Conservation (phyloP, 2,113 vertebrate species). For the Brachyhypopomus occidentalis region DNA sequence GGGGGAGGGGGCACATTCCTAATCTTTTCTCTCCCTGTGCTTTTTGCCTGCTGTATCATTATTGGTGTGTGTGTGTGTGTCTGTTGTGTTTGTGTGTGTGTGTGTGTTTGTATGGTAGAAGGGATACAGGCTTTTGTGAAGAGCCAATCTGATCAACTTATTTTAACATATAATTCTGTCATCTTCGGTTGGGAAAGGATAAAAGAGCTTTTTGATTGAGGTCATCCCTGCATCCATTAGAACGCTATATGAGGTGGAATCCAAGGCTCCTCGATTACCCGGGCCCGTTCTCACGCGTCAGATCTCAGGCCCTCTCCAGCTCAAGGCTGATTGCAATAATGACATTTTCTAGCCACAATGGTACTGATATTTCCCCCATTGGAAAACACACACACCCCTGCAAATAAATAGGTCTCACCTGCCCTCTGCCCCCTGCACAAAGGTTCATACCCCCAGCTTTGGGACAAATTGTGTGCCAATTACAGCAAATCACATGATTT, state of each 20-base stretch:
- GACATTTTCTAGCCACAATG: slow-evolving; percentile 74
- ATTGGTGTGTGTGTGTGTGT: slow-evolving; percentile 58
- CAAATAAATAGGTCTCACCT: slow-evolving; percentile 61
- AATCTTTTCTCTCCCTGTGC: slow-evolving; percentile 73
- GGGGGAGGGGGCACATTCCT: slow-evolving; percentile 63
- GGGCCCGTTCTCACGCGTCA: slow-evolving; percentile 71
- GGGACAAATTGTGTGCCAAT: slow-evolving; percentile 50
- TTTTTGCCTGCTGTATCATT: slow-evolving; percentile 83
- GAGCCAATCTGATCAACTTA: slow-evolving; percentile 84
- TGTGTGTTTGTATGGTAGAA: neutral
- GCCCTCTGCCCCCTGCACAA: slow-evolving; percentile 46
- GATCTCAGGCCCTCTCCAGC: slow-evolving; percentile 67
- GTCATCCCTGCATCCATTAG: slow-evolving; percentile 84
- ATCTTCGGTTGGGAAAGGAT: slow-evolving; percentile 73
- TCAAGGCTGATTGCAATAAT: slow-evolving; percentile 78
- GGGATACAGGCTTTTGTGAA: slow-evolving; percentile 63
- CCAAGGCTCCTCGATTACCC: slow-evolving; percentile 78
- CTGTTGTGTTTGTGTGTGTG: slow-evolving; percentile 17
- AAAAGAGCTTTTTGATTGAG: slow-evolving; percentile 85
- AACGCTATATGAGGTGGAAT: slow-evolving; percentile 79
- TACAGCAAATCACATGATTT: slow-evolving; percentile 56
- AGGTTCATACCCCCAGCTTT: slow-evolving; percentile 31
- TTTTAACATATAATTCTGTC: slow-evolving; percentile 68
- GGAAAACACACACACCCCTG: slow-evolving; percentile 70
- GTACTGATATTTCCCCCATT: slow-evolving; percentile 63